Conservation (phyloP, 2,888 invertebrate species). For the Macroteleia sp. region DNA sequence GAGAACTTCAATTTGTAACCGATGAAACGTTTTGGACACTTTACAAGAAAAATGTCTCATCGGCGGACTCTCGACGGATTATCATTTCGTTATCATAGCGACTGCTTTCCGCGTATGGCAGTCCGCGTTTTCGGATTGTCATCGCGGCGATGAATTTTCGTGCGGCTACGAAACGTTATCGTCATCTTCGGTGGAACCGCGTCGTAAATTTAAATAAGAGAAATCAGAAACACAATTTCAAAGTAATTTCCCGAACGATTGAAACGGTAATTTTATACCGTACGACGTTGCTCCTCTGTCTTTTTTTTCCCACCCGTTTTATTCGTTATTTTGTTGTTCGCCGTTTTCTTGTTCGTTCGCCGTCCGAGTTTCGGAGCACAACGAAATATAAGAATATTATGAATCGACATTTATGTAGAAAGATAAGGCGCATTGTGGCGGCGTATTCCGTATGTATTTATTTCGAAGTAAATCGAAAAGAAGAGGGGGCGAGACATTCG, state of each 20-base stretch:
- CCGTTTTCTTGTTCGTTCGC: conserved; percentile 1
- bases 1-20: no score
- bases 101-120: no score
- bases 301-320: neutral
- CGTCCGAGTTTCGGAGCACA: conserved; percentile 38
- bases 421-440: conserved; percentile 56
- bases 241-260: conserved; percentile 51
- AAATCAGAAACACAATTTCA: conserved; percentile 47
- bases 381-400: conserved; percentile 46
- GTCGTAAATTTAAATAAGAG: conserved; percentile 46
- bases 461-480: conserved; percentile 61
- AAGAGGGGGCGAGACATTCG: conserved; percentile 53
- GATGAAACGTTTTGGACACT: no score
- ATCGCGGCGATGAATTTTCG: conserved; percentile 3
- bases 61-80: no score
- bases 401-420: conserved; percentile 50
- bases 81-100: no score
- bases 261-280: conserved; percentile 43
- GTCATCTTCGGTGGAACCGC: conserved; percentile 10
- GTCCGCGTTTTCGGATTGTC: no score
- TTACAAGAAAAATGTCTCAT: no score
- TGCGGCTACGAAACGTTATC: neutral
- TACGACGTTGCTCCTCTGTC: neutral
- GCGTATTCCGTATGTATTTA: conserved; percentile 61
- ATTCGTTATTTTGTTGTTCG: conserved; percentile 13